Percentiles rank a stretch among this genome's conserved stretches.
Evolutionary conservation across 2,797 vertebrate species (phyloP).

Genomic region (Cygnus olor): DNA sequence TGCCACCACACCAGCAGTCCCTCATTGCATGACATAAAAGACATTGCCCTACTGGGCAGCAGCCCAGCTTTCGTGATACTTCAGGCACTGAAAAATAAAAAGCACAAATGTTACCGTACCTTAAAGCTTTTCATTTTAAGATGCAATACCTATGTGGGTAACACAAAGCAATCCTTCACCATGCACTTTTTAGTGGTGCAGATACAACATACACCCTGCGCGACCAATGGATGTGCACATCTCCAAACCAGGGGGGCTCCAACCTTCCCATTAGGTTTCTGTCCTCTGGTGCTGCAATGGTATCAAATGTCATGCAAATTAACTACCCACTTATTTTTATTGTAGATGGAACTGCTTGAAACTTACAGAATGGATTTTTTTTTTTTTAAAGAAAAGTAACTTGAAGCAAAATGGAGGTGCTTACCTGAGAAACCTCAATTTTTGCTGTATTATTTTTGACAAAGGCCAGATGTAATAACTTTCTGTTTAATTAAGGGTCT

Average conservation of each 20-base stretch:
- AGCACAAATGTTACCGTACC: not conserved
- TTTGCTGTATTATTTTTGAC: not conserved
- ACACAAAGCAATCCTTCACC: not conserved
- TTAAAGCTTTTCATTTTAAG: not conserved
- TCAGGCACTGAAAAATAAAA: not conserved
- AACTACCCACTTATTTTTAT: not conserved
- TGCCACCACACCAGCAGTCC: too few relatives aligned
- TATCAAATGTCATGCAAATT: not conserved
- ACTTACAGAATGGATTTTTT: not conserved
- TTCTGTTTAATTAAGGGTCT: not conserved
- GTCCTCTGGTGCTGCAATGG: not conserved
- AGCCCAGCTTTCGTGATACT: accelerated
- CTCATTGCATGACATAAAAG: not conserved
- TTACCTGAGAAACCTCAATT: not conserved
- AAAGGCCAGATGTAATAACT: not conserved
- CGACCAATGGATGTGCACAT: not conserved
- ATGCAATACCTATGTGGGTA: not conserved
- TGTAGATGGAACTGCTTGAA: not conserved
- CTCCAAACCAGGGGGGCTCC: not conserved
- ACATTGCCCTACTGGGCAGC: accelerated
- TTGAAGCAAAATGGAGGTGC: not conserved
- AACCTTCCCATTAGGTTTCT: not conserved
- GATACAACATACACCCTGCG: accelerated
- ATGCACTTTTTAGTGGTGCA: not conserved
- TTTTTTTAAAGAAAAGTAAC: not conserved